phyloP scores from a whole-genome alignment of 2,797 vertebrate species.

The Discoglossus pictus region DNA sequence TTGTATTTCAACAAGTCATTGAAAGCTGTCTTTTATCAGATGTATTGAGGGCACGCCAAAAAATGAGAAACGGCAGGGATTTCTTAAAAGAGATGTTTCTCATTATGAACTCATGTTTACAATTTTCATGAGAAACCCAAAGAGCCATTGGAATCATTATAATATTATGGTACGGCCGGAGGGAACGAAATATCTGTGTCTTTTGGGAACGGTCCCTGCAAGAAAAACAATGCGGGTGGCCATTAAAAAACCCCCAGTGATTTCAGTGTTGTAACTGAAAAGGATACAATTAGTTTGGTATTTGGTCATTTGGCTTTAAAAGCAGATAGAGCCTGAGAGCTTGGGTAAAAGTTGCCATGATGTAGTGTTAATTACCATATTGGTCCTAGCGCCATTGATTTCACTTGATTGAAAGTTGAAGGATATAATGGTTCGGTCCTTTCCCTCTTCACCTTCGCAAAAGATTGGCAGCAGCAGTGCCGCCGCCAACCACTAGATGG shows the following conservation, averaged over 20 bases:
- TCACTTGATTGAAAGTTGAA: neutral
- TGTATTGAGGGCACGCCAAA: neutral
- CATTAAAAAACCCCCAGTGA: constrained; percentile 11
- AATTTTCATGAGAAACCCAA: constrained; percentile 33
- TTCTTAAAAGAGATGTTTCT: constrained; percentile 22
- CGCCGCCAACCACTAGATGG: too few species aligned
- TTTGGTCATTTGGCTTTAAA: too few species aligned
- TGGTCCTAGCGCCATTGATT: too few species aligned
- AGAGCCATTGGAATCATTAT: constrained; percentile 22
- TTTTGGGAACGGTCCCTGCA: neutral
- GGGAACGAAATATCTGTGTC: constrained; percentile 12
- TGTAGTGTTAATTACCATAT: too few species aligned
- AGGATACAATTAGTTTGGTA: too few species aligned
- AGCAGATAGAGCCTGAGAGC: too few species aligned
- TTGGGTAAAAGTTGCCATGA: too few species aligned
- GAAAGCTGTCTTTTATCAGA: neutral
- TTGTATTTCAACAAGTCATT: too few species aligned
- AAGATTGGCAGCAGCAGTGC: too few species aligned
- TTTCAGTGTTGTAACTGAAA: too few species aligned
- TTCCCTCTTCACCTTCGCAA: too few species aligned
- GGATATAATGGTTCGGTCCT: neutral
- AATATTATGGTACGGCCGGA: constrained; percentile 22
- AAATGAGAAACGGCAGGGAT: neutral
- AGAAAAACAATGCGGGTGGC: constrained; percentile 10
- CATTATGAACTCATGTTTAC: constrained; percentile 26